A percentile compares a stretch with the other conserved stretches of the same genome.
Conservation (phyloP, 2,888 invertebrate species). For the Schizaphis graminum region DNA sequence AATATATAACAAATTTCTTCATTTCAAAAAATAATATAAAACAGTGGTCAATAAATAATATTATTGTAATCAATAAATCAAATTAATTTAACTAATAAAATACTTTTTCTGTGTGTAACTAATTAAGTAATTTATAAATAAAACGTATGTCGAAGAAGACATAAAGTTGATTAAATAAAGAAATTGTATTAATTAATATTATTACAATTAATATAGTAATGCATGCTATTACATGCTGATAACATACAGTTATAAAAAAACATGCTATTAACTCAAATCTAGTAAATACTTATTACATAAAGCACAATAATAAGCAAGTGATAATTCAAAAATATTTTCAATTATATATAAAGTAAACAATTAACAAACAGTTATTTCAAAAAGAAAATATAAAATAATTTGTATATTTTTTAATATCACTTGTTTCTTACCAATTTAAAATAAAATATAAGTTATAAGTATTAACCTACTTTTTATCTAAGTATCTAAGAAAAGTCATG, state of each 20-base stretch:
- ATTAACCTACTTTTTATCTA: conserved; percentile 7
- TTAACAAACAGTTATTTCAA: background rate
- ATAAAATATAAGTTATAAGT: background rate
- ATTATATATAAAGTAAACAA: background rate
- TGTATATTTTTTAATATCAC: conserved; percentile 33
- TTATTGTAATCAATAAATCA: background rate
- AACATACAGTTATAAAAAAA: background rate
- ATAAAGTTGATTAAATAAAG: background rate
- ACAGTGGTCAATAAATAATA: background rate
- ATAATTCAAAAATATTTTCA: conserved; percentile 31
- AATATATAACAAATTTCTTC: background rate
- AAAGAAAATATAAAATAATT: background rate
- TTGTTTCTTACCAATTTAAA: conserved; percentile 8
- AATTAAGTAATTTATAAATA: conserved; percentile 12
- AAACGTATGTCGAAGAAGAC: background rate
- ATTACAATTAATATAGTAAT: background rate
- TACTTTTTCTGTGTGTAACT: background rate
- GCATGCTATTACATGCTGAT: conserved; percentile 24
- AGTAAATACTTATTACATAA: background rate
- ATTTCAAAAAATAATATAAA: background rate
- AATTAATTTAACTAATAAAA: background rate
- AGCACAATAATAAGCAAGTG: conserved; percentile 37
- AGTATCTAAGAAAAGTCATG: conserved; percentile 29
- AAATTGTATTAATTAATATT: background rate
- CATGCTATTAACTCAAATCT: conserved; percentile 37